These are phyloP conservation scores for Neolamprologus ventralis DNA, from an alignment of 2,113 vertebrate genomes.

Conservation along the genomic window DNA sequence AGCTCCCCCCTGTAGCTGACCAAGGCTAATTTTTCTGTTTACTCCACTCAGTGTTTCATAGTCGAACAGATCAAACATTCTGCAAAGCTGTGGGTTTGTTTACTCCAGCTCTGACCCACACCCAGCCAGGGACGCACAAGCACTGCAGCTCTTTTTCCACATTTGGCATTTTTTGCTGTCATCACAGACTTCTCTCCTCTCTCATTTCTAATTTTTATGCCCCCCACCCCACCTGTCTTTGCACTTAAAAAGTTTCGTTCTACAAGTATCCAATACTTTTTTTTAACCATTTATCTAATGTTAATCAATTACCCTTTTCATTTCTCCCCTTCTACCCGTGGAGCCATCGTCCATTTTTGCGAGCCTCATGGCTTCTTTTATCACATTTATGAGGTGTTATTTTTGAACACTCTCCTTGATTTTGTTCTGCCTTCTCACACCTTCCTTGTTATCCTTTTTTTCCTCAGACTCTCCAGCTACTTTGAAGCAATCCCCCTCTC, in stretches of 20 bases:
- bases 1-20: conserved; percentile 40
- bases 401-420: neutral
- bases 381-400: neutral
- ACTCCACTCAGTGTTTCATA: conserved; percentile 52
- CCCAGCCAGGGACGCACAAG: conserved; percentile 38
- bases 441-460: neutral
- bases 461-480: neutral
- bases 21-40: conserved; percentile 56
- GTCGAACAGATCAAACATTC: conserved; percentile 64
- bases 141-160: conserved; percentile 41
- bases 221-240: neutral
- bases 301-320: neutral
- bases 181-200: conserved; percentile 30
- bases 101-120: conserved; percentile 63
- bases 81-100: conserved; percentile 68
- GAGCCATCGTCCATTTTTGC: neutral
- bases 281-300: neutral
- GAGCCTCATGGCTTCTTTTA: neutral
- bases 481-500: conserved; percentile 7
- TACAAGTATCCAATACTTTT: neutral
- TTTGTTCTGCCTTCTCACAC: neutral
- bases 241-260: conserved; percentile 17
- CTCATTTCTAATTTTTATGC: neutral
- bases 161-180: conserved; percentile 31
- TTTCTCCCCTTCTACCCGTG: neutral